A percentile compares a stretch with the other conserved stretches of the same genome.
These are phyloP conservation scores for Archivesica marissinica DNA, from an alignment of 1,140 invertebrate genomes.

Conservation along the genomic window DNA sequence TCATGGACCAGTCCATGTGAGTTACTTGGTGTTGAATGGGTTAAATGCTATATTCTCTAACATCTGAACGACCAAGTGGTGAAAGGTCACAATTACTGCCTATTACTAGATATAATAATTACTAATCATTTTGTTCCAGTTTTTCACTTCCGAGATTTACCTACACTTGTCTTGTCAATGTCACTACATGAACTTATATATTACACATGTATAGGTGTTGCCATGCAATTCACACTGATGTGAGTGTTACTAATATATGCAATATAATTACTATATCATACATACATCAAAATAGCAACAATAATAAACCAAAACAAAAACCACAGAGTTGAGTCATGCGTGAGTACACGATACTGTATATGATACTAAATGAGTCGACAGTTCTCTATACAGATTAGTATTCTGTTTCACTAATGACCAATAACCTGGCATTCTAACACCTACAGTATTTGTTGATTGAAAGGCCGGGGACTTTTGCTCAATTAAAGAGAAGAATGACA, in stretches of 20 bases:
- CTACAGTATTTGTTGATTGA: background rate
- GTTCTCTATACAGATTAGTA: background rate
- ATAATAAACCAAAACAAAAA: background rate
- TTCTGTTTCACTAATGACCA: slow-evolving; percentile 6
- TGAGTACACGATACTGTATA: slow-evolving; percentile 3
- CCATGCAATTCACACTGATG: background rate
- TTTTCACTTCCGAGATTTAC: too few species aligned
- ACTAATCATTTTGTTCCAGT: too few species aligned
- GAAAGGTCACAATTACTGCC: too few species aligned
- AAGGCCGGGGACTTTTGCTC: background rate
- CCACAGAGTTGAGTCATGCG: background rate
- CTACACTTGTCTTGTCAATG: too few species aligned
- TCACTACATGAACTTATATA: too few species aligned
- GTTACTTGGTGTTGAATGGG: too few species aligned
- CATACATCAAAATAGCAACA: background rate
- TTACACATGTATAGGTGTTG: background rate
- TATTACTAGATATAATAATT: too few species aligned
- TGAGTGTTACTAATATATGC: background rate
- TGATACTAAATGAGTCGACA: slow-evolving; percentile 1
- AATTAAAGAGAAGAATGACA: background rate
- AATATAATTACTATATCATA: background rate
- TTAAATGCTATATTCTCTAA: too few species aligned
- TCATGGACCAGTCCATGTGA: too few species aligned
- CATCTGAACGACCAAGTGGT: too few species aligned
- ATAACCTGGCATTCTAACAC: slow-evolving; percentile 7